Conservation (phyloP, 1,140 invertebrate species). For the Aphidius ervi region DNA sequence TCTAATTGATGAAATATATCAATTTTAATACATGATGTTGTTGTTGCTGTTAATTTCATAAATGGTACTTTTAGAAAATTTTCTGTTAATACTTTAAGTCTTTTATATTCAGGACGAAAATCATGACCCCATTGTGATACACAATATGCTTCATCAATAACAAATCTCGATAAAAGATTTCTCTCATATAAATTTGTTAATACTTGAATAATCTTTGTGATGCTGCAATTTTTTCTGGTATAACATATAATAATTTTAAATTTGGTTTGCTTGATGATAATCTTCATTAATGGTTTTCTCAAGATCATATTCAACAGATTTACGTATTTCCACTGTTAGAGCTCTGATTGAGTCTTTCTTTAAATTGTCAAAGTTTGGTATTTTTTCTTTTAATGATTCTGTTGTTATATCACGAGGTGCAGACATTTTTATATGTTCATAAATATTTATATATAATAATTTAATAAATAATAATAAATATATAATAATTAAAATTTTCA, state of each 20-base stretch:
- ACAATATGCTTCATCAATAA: slow-evolving; percentile 98
- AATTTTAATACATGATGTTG: slow-evolving; percentile 81
- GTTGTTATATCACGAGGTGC: no score
- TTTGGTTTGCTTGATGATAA: slow-evolving; percentile 57
- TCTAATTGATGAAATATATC: slow-evolving; percentile 87
- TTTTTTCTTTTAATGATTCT: no score
- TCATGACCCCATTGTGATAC: slow-evolving; percentile 98
- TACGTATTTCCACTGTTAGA: no score
- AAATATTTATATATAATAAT: no score
- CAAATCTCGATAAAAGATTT: slow-evolving; percentile 57
- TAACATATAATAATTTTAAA: slow-evolving; percentile 90
- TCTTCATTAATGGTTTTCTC: no score
- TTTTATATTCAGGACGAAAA: slow-evolving; percentile 92
- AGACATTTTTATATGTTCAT: no score
- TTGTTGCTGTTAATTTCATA: slow-evolving; percentile 95
- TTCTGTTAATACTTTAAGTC: slow-evolving; percentile 69
- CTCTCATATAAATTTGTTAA: slow-evolving; percentile 56
- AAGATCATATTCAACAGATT: no score
- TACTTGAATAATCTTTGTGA: slow-evolving; percentile 61
- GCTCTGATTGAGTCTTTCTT: no score
- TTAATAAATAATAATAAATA: no score
- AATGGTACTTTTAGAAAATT: slow-evolving; percentile 70
- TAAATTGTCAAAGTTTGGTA: no score
- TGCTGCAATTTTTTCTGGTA: slow-evolving; percentile 88
- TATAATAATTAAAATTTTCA: no score